Percentiles rank a stretch among this genome's conserved stretches.
phyloP scores from a whole-genome alignment of 2,888 invertebrate genomes.

The Ectobius pallidus region DNA sequence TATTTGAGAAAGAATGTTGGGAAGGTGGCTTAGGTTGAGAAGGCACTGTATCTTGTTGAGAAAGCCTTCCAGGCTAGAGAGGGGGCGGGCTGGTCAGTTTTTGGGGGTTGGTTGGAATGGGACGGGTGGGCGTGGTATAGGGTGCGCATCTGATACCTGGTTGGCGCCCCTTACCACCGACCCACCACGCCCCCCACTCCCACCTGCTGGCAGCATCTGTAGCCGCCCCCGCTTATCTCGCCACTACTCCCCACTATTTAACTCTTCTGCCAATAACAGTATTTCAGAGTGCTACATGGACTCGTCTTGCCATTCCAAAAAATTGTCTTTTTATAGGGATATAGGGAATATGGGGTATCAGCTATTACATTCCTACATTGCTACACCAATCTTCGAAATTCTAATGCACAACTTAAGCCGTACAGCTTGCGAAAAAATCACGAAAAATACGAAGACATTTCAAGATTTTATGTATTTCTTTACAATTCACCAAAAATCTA shows the following conservation, averaged over 20 bases:
- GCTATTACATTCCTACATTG: no score
- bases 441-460: not conserved
- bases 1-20: no score
- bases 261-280: not conserved
- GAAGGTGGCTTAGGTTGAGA: no score
- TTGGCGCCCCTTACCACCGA: conserved; percentile 13
- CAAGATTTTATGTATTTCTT: no score
- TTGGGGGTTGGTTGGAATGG: conserved; percentile 28
- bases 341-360: no score
- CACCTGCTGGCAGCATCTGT: conserved; percentile 30
- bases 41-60: no score
- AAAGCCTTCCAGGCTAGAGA: no score
- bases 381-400: no score
- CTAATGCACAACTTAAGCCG: not conserved
- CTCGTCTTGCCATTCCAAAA: no score
- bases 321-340: no score
- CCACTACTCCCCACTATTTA: not conserved
- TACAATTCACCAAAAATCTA: no score
- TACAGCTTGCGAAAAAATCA: not conserved
- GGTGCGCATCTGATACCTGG: conserved; percentile 40
- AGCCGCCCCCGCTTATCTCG: conserved; percentile 5
- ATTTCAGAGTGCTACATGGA: not conserved
- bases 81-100: conserved; percentile 39
- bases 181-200: conserved; percentile 33
- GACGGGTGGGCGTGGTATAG: conserved; percentile 33